Conservation (phyloP, 2,797 vertebrate species). For the Phataginus tetradactyla region DNA sequence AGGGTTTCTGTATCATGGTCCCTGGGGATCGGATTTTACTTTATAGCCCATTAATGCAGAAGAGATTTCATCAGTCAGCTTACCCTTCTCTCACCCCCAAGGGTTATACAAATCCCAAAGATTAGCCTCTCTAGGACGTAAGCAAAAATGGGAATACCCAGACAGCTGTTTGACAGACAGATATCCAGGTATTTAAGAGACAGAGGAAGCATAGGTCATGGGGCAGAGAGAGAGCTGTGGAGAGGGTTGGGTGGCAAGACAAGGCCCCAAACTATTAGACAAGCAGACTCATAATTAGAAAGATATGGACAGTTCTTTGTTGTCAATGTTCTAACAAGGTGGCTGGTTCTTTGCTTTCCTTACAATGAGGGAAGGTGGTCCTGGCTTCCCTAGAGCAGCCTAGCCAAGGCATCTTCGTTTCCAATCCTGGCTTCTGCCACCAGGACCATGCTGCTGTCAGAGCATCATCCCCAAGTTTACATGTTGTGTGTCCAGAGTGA, state of each 20-base stretch:
- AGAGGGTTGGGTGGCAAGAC: not conserved
- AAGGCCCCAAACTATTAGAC: not conserved
- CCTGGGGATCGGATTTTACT: constrained; percentile 78
- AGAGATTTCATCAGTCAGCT: constrained; percentile 81
- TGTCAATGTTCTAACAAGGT: not conserved
- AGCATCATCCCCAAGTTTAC: not conserved
- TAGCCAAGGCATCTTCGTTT: not conserved
- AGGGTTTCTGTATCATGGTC: constrained; percentile 63
- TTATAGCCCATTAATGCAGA: constrained; percentile 81
- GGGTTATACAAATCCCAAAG: constrained; percentile 62
- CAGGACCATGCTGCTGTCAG: not conserved
- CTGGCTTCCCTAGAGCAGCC: not conserved
- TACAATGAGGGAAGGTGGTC: not conserved
- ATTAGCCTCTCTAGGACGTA: constrained; percentile 46
- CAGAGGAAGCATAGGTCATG: not conserved
- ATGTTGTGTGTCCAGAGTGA: not conserved
- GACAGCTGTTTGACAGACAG: constrained; percentile 29
- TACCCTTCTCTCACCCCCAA: constrained; percentile 44
- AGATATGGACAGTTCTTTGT: not conserved
- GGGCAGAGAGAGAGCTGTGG: not conserved
- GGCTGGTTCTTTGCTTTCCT: not conserved
- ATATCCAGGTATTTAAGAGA: not conserved
- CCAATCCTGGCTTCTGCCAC: not conserved
- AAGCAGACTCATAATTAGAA: not conserved
- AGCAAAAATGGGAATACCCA: constrained; percentile 37